These are phyloP conservation scores for Rhodeus uyekii DNA, from an alignment of 2,797 vertebrate genomes.

Conservation along the genomic window DNA sequence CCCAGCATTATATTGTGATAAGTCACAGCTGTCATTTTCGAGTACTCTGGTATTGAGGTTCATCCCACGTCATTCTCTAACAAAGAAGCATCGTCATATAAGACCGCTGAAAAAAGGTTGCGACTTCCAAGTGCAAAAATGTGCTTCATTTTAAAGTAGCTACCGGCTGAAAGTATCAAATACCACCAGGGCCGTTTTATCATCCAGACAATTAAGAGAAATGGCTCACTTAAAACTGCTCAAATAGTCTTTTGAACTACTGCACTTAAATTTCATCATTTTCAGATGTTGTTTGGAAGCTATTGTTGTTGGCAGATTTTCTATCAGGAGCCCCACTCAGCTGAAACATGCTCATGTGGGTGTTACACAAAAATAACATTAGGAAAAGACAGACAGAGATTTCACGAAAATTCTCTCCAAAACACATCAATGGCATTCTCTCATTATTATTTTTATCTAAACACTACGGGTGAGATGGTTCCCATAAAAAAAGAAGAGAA, in stretches of 20 bases:
- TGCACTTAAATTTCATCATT: conserved; percentile 10
- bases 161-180: background rate
- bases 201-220: conserved; percentile 16
- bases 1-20: background rate
- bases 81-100: background rate
- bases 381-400: background rate
- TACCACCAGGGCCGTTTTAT: background rate
- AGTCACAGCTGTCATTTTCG: background rate
- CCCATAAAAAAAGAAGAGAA: background rate
- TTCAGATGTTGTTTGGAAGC: background rate
- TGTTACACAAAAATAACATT: conserved; percentile 15
- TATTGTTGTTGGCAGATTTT: conserved; percentile 16
- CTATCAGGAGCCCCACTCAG: background rate
- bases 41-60: background rate
- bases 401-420: background rate
- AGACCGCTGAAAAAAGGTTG: conserved; percentile 12
- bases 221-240: background rate
- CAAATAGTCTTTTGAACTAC: background rate
- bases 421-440: background rate
- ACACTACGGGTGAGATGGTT: background rate
- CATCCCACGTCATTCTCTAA: background rate
- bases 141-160: background rate
- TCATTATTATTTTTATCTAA: background rate
- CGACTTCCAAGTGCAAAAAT: background rate
- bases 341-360: conserved; percentile 8